Percentiles rank a stretch among this genome's conserved stretches.
These are phyloP conservation scores for Schizopygopsis pylzovi DNA, from an alignment of 2,797 vertebrate genomes.

Conservation along the genomic window DNA sequence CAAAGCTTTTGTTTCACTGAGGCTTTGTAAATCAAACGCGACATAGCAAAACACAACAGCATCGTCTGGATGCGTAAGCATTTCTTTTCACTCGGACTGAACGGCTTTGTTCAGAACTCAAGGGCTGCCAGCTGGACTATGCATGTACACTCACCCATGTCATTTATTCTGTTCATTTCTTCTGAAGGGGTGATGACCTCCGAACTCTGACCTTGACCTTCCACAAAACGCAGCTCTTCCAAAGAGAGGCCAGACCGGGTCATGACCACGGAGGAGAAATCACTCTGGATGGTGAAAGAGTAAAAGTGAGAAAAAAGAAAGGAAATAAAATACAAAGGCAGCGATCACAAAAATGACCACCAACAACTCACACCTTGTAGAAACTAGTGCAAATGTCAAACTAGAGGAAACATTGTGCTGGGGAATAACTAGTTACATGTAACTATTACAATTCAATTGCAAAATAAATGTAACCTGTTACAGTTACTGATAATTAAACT, in stretches of 20 bases:
- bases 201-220: slow-evolving; percentile 96
- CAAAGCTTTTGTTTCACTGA: slow-evolving; percentile 13
- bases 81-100: slow-evolving; percentile 24
- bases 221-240: slow-evolving; percentile 96
- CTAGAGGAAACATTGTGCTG: not conserved
- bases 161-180: slow-evolving; percentile 91
- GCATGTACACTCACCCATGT: slow-evolving; percentile 82
- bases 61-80: slow-evolving; percentile 62
- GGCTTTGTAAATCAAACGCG: slow-evolving; percentile 19
- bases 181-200: slow-evolving; percentile 92
- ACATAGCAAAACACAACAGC: slow-evolving; percentile 55
- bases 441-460: no score
- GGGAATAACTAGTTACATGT: not conserved
- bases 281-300: slow-evolving; percentile 77
- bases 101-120: slow-evolving; percentile 47
- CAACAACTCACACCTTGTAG: slow-evolving; percentile 16
- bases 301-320: not conserved
- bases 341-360: slow-evolving; percentile 46
- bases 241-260: slow-evolving; percentile 90
- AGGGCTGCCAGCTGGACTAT: slow-evolving; percentile 57
- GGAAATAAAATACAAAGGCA: not conserved
- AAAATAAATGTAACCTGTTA: not conserved
- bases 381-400: slow-evolving; percentile 32
- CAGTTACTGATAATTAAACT: no score
- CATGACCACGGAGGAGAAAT: slow-evolving; percentile 86